phyloP scores from a whole-genome alignment of 2,797 vertebrate species.

The Tympanoctomys barrerae region DNA sequence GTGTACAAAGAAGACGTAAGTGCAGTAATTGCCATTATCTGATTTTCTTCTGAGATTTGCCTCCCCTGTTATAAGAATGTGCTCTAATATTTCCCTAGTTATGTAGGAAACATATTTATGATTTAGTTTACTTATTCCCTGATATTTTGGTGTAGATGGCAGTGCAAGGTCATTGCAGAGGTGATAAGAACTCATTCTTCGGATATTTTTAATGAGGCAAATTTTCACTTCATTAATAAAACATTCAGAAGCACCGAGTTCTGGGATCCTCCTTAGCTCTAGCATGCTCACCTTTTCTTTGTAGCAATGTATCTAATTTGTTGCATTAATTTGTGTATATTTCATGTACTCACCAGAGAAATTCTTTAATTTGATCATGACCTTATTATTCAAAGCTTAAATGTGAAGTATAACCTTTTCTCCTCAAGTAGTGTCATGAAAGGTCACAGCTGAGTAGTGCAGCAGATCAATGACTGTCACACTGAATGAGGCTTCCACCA shows the following conservation, averaged over 20 bases:
- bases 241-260: constrained; percentile 74
- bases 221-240: constrained; percentile 85
- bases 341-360: constrained; percentile 84
- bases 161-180: background rate
- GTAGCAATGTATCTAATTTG: constrained; percentile 81
- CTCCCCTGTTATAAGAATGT: background rate
- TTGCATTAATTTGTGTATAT: constrained; percentile 88
- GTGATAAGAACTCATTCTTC: constrained; percentile 64
- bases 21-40: background rate
- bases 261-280: constrained; percentile 57
- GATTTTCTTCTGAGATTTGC: constrained; percentile 54
- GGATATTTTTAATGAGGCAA: constrained; percentile 79
- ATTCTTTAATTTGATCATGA: constrained; percentile 89
- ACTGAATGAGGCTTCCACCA: constrained; percentile 83
- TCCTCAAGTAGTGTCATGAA: constrained; percentile 87
- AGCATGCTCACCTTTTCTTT: constrained; percentile 84
- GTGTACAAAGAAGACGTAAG: background rate
- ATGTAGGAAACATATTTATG: constrained; percentile 12
- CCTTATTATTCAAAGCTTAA: constrained; percentile 89
- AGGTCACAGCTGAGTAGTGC: constrained; percentile 86
- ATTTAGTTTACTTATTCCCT: constrained; percentile 16
- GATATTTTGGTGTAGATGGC: constrained; percentile 25
- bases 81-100: background rate
- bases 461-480: constrained; percentile 88
- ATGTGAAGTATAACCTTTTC: constrained; percentile 88